phyloP scores from a whole-genome alignment of 2,113 vertebrate species.

The Coptodon bakossiorum region DNA sequence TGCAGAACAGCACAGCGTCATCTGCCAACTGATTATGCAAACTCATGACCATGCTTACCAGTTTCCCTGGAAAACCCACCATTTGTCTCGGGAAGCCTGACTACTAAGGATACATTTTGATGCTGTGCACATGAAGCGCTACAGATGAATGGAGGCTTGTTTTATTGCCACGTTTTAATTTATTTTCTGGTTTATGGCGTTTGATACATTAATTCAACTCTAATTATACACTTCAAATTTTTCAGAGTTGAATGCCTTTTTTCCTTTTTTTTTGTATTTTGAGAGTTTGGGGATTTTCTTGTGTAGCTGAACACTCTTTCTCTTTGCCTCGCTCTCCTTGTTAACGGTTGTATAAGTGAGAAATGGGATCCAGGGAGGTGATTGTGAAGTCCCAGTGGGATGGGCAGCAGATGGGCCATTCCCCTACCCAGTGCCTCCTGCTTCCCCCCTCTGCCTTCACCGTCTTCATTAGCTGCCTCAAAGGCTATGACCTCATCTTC shows the following conservation, averaged over 20 bases:
- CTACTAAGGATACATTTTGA: background rate
- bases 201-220: background rate
- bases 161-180: background rate
- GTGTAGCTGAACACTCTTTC: background rate
- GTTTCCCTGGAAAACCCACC: background rate
- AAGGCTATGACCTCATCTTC: conserved; percentile 38
- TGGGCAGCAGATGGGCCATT: conserved; percentile 50
- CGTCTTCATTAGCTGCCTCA: conserved; percentile 48
- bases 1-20: background rate
- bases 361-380: conserved; percentile 16
- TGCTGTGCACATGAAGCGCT: background rate
- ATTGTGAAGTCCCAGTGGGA: conserved; percentile 43
- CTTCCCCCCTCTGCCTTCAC: conserved; percentile 3
- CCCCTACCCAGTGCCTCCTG: background rate
- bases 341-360: conserved; percentile 37
- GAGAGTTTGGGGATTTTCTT: background rate
- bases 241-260: background rate
- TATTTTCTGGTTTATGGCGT: background rate
- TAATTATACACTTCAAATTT: background rate
- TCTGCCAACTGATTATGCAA: background rate
- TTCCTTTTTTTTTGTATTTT: background rate
- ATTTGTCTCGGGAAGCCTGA: background rate
- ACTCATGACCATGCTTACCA: background rate
- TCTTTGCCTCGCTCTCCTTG: background rate
- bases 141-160: background rate